Conservation (phyloP, 2,113 vertebrate species). For the Catharus fuscescens region DNA sequence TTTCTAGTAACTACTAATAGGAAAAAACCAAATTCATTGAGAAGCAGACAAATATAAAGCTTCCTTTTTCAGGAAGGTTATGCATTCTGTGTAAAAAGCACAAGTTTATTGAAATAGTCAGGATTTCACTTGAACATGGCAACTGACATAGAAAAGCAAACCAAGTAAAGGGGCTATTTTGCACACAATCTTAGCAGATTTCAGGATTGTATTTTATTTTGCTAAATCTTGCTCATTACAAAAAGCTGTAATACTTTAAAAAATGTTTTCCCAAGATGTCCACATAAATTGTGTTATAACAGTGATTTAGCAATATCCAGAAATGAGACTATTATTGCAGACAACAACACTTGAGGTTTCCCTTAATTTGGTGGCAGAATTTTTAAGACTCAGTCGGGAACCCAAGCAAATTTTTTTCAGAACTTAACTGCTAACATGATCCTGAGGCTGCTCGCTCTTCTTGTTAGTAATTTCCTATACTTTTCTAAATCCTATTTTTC, state of each 20-base stretch:
- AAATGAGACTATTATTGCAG: background rate
- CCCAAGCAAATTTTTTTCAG: background rate
- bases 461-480: background rate
- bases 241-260: background rate
- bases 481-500: background rate
- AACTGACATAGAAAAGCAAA: background rate
- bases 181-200: background rate
- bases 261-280: background rate
- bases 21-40: background rate
- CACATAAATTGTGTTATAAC: background rate
- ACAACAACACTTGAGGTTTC: background rate
- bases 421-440: background rate
- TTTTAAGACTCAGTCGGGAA: conserved; percentile 4
- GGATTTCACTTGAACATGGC: background rate
- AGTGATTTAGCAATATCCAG: background rate
- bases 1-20: background rate
- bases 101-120: background rate
- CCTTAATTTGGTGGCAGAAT: background rate
- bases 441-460: background rate
- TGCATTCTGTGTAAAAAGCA: background rate
- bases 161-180: background rate
- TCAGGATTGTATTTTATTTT: background rate
- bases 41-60: background rate
- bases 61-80: background rate
- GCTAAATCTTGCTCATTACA: background rate